A percentile compares a stretch with the other conserved stretches of the same genome.
phyloP scores from a whole-genome alignment of 23 tunicate species.

The Ascidia mentula region DNA sequence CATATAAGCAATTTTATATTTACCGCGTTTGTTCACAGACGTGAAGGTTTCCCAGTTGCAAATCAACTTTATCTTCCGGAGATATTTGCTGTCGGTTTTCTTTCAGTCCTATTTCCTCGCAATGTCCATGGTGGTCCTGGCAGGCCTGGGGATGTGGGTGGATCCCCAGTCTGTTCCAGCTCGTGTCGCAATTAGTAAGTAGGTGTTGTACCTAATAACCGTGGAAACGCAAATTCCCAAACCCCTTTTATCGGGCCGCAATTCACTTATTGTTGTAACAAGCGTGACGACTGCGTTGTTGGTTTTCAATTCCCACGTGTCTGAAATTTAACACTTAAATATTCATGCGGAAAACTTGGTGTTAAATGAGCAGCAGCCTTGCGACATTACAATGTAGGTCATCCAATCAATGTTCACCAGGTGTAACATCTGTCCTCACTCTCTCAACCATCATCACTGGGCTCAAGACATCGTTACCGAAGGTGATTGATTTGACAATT shows the following conservation, averaged over 20 bases:
- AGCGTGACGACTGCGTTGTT: no score
- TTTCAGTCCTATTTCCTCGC: slow-evolving; percentile 92
- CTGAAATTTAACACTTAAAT: no score
- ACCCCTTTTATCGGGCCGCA: no score
- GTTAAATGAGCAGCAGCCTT: no score
- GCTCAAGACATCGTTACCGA: slow-evolving; percentile 77
- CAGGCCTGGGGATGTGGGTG: slow-evolving; percentile 85
- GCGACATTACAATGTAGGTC: not conserved
- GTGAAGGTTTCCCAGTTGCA: slow-evolving; percentile 59
- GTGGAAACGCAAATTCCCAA: no score
- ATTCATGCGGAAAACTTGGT: no score
- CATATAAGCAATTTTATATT: not conserved
- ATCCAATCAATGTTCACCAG: slow-evolving; percentile 19
- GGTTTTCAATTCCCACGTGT: no score
- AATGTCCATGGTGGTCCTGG: slow-evolving; percentile 87
- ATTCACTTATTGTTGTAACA: no score
- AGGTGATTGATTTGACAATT: slow-evolving; percentile 31
- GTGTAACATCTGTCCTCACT: slow-evolving; percentile 84
- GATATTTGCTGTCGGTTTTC: slow-evolving; percentile 86
- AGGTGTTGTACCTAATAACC: no score
- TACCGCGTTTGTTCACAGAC: not conserved
- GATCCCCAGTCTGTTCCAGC: slow-evolving; percentile 95
- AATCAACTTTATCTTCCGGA: slow-evolving; percentile 57
- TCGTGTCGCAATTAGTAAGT: slow-evolving; percentile 83
- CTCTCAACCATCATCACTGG: slow-evolving; percentile 88